Base-by-base conservation (phyloP, 2,797 vertebrate genomes). In the Holocentrus rufus region DNA sequence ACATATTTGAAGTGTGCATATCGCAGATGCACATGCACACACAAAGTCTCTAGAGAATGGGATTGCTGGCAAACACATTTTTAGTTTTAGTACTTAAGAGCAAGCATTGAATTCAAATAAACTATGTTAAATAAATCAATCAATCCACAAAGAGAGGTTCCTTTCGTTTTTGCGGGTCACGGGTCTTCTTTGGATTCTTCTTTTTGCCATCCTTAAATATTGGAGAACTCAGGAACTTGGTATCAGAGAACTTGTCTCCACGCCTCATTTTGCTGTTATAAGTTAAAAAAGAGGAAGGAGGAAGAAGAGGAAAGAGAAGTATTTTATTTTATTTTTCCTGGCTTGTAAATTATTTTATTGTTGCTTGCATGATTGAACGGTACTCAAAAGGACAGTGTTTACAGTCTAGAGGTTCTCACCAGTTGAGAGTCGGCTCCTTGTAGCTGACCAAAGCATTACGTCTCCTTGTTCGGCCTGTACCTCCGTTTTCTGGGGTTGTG, bases 251-350 rank as follows among this genome's bases (percentile, higher is more conserved):
- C 64, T 92, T 89, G 77, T 94, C 94, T 50, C 92, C 93, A 54
- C 94, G 93, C 10, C 94, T 92, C 22, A 94, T 89, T 92, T 95
- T 95, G 65, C 94, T 95, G 87, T 65, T 34, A 0, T 0, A 75
- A 69, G 81, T 50, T 54, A 58, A 65, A 44, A 46, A n/a, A 11
- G 2, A 27, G 30, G 30, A 31, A 31, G 30, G 30, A 31, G 7
- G 30, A 31, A 31, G 30, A 31, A 34, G 31, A 34, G 7, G 67
- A 14, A 55, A 0, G 20, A 44, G 5, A 75, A 23, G 31, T 5
- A 36, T 9, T n/a, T 50, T n/a, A 1, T n/a, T 50, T n/a, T 46
- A n/a, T n/a, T 25, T 7, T 20, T 36, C 4, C n/a, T 55, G 49
- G 39, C 54, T 1, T 15, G 66, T 56, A 8, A 34, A 34, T 34